Evolutionary conservation across 2,888 invertebrate species (phyloP), one percentile per base, ranked within the genome.

Genomic region (Heteromyza rotundicornis): DNA sequence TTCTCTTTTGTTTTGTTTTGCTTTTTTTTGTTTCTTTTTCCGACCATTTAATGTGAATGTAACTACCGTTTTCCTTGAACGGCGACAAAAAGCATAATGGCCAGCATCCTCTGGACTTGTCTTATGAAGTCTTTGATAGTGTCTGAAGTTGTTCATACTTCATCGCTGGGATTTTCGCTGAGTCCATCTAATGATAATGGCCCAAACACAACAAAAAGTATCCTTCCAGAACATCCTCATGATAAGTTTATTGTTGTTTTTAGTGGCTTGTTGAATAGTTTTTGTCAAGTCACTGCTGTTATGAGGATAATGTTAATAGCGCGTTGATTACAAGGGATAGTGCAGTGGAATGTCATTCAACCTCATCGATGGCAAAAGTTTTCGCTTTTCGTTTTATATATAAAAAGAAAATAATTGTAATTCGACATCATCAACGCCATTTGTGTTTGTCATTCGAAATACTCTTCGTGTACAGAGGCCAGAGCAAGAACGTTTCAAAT

Each of bases 1-100:
- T 47, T 22, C n/a, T n/a, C n/a, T n/a, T n/a, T n/a, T n/a, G n/a
- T n/a, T n/a, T n/a, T n/a, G n/a, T n/a, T n/a, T n/a, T n/a, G n/a
- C n/a, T n/a, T n/a, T n/a, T n/a, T n/a, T n/a, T n/a, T n/a, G n/a
- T n/a, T n/a, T 35, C 61, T 56, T 19, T 72, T 73, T 76, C 77
- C 79, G 80, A 82, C 78, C 80, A 80, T 81, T 82, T 82, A 82
- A 82, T 82, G 82, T 82, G 81, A 77, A 76, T 80, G 80, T 80
- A 78, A 77, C 77, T 73, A 70, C 72, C 70, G 69, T 69, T 67
- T 67, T 47, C 19, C 47, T 19, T 22, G 1, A 8, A 22, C 56
- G 63, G 64, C 64, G 66, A 64, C 65, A 69, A 63, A 65, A 59
- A 2, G 16, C 57, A 52, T 68, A 67, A 70, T 66, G 62, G 65